Conservation (phyloP, 2,888 invertebrate genomes). For the Chloromyia formosa region DNA sequence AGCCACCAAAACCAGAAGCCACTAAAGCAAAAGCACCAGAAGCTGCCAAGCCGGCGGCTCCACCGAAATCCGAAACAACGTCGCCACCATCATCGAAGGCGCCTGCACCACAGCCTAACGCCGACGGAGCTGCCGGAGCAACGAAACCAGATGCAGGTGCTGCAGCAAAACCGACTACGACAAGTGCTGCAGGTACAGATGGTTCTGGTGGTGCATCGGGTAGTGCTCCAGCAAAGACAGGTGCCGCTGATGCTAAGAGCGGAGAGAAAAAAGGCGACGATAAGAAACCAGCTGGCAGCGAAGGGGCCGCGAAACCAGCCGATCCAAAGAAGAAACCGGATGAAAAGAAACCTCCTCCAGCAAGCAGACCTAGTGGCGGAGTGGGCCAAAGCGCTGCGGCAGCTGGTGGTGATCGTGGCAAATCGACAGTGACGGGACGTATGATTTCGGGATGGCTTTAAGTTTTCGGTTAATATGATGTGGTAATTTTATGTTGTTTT, state of each 20-base stretch:
- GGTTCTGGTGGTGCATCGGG: neutral
- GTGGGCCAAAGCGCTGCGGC: constrained; percentile 63
- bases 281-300: constrained; percentile 44
- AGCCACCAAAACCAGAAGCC: neutral
- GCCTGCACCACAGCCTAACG: neutral
- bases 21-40: constrained; percentile 6
- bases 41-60: neutral
- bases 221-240: neutral
- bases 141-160: neutral
- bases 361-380: constrained; percentile 58
- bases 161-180: neutral
- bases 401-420: constrained; percentile 69
- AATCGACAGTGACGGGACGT: constrained; percentile 77
- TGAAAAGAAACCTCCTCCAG: constrained; percentile 54
- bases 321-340: constrained; percentile 50
- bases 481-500: neutral
- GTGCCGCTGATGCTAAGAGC: neutral
- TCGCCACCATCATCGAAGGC: too few relatives aligned
- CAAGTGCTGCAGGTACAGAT: neutral
- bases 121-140: neutral
- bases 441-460: constrained; percentile 79
- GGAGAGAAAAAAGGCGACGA: constrained; percentile 13
- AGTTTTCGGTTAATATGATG: constrained; percentile 48
- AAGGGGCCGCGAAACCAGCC: constrained; percentile 53
- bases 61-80: neutral